Percentiles rank a stretch among this genome's conserved stretches.
phyloP scores from a whole-genome alignment of 2,113 vertebrate genomes.

The Bubo scandiacus region DNA sequence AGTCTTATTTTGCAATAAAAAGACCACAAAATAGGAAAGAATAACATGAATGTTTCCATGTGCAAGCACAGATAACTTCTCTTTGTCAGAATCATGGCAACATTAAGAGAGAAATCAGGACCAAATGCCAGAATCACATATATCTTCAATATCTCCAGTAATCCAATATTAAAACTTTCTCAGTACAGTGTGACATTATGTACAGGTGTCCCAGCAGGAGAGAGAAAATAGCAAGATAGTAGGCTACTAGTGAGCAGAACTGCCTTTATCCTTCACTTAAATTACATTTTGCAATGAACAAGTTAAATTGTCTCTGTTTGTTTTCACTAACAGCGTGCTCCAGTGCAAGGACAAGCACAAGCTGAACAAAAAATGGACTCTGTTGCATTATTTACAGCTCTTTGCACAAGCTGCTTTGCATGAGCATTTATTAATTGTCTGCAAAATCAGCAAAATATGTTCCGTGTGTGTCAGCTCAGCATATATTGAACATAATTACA shows the following conservation, averaged over 20 bases:
- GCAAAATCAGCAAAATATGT: conserved; percentile 66
- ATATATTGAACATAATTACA: conserved; percentile 57
- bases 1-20: background rate
- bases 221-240: background rate
- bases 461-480: conserved; percentile 25
- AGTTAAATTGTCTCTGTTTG: background rate
- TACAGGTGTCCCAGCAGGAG: background rate
- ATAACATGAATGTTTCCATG: background rate
- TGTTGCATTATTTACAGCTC: background rate
- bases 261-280: background rate
- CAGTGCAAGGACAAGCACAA: background rate
- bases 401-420: conserved; percentile 8
- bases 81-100: background rate
- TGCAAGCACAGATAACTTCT: background rate
- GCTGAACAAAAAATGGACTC: background rate
- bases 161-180: background rate
- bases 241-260: background rate
- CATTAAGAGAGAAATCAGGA: background rate
- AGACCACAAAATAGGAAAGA: background rate
- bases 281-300: background rate
- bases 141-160: background rate
- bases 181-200: background rate
- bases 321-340: background rate
- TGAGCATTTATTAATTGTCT: conserved; percentile 66
- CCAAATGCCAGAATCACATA: background rate